phyloP scores from a whole-genome alignment of 2,888 invertebrate species.

The Papilio gigon region DNA sequence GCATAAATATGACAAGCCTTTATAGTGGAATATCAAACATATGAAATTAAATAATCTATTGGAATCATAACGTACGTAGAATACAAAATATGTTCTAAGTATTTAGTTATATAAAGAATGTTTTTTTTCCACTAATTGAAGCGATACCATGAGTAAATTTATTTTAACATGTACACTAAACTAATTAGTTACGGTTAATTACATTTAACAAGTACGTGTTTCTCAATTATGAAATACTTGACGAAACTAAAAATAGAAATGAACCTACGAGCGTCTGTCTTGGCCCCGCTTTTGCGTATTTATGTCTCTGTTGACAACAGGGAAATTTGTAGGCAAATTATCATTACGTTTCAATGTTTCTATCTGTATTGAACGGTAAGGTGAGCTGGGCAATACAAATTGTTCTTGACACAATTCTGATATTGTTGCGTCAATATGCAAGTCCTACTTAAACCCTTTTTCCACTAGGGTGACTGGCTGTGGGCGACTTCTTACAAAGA shows the following conservation, averaged over 20 bases:
- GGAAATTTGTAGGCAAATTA: constrained; percentile 37
- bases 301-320: constrained; percentile 59
- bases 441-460: background rate
- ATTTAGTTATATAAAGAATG: too few relatives aligned
- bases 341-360: background rate
- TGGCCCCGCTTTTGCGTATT: constrained; percentile 55
- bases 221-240: constrained; percentile 7
- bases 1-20: too few relatives aligned
- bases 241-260: constrained; percentile 22
- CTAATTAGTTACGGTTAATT: constrained; percentile 46
- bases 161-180: constrained; percentile 35
- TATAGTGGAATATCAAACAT: too few relatives aligned
- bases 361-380: background rate
- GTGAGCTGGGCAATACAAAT: background rate
- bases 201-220: constrained; percentile 3
- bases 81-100: too few relatives aligned
- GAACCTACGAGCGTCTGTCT: constrained; percentile 57
- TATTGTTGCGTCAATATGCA: background rate
- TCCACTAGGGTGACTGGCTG: too few relatives aligned
- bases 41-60: too few relatives aligned
- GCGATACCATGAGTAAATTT: background rate
- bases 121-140: constrained; percentile 35
- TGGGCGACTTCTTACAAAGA: too few relatives aligned
- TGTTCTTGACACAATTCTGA: background rate
- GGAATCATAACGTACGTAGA: too few relatives aligned